Conservation (phyloP, 2,113 vertebrate genomes). For the Piprites chloris region DNA sequence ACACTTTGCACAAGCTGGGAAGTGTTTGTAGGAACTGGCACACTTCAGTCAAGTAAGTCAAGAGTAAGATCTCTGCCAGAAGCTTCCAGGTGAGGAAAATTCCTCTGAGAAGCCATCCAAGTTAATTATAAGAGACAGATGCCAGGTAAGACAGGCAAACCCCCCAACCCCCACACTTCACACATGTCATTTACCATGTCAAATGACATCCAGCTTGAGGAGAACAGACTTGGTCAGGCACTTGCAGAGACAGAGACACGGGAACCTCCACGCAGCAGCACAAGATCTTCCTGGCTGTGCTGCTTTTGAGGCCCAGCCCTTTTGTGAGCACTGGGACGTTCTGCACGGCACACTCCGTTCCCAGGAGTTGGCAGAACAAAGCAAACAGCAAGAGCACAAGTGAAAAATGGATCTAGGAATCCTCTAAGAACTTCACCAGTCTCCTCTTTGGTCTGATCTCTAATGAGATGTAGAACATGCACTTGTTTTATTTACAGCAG, state of each 20-base stretch:
- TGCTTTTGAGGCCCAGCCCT: neutral
- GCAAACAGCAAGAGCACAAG: neutral
- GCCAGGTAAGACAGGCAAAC: neutral
- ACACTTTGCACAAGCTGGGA: neutral
- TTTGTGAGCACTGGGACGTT: neutral
- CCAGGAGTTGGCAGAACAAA: conserved; percentile 28
- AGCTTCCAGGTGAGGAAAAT: neutral
- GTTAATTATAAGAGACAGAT: neutral
- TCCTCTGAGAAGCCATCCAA: neutral
- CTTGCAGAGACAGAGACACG: neutral
- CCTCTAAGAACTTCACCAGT: neutral
- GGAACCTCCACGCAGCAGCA: neutral
- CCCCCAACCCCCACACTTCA: neutral
- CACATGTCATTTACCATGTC: rapidly evolving
- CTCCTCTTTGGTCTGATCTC: neutral
- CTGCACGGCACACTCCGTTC: neutral
- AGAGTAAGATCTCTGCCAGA: neutral
- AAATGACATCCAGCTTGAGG: neutral
- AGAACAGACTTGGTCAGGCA: neutral
- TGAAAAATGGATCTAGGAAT: neutral
- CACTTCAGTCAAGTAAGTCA: neutral
- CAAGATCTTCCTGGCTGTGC: neutral
- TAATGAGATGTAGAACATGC: neutral
- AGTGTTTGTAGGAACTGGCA: neutral
- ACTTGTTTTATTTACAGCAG: neutral